Percentiles rank a stretch among this genome's conserved stretches.
Evolutionary conservation across 2,797 vertebrate genomes (phyloP).

Genomic region (Callimico goeldii): DNA sequence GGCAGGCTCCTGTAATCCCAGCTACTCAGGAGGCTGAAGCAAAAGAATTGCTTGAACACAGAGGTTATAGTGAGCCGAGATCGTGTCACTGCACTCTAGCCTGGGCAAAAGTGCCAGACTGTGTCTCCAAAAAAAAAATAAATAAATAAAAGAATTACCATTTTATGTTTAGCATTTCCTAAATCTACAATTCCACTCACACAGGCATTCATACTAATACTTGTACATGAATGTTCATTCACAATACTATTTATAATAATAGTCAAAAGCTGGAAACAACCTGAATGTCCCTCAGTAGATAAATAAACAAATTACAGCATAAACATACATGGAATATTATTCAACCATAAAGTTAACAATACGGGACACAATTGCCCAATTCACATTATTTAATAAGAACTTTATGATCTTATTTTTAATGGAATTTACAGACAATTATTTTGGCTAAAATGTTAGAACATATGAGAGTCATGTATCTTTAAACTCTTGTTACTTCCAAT

Average conservation of each 20-base stretch:
- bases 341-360: neutral
- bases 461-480: neutral
- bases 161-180: neutral
- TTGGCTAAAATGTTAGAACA: neutral
- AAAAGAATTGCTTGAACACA: neutral
- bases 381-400: neutral
- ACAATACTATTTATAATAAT: neutral
- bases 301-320: neutral
- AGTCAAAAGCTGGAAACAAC: neutral
- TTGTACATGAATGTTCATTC: neutral
- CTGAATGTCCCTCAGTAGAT: too few species aligned
- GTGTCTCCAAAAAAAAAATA: neutral
- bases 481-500: neutral
- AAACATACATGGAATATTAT: neutral
- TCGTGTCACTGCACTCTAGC: neutral
- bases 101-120: rapidly evolving
- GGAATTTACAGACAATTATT: neutral
- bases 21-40: neutral
- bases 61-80: neutral
- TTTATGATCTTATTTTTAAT: neutral
- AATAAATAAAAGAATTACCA: neutral
- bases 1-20: neutral
- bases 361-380: neutral
- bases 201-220: neutral
- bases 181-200: neutral